Percentiles rank a stretch among this genome's conserved stretches.
phyloP scores from a whole-genome alignment of 2,113 vertebrate species.

The Semnornis frantzii region DNA sequence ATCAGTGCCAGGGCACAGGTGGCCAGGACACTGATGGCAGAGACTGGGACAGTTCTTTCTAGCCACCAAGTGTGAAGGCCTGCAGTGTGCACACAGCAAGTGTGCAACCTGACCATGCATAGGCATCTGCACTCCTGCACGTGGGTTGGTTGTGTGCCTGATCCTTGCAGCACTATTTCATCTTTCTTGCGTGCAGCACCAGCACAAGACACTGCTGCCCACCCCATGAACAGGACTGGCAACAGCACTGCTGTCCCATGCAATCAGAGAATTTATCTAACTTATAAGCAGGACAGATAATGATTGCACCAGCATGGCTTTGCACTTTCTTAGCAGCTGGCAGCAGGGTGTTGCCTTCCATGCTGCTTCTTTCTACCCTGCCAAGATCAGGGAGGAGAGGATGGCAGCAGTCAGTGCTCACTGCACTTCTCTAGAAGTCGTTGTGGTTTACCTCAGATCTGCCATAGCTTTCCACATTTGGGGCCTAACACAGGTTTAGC shows the following conservation, averaged over 20 bases:
- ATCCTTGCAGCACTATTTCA: background rate
- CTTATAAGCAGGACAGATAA: background rate
- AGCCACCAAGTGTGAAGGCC: too few relatives aligned
- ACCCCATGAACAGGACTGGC: rapidly evolving
- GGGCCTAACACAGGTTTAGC: background rate
- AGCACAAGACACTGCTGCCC: background rate
- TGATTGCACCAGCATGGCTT: background rate
- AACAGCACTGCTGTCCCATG: background rate
- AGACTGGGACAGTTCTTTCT: background rate
- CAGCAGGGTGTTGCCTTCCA: background rate
- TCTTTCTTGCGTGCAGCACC: background rate
- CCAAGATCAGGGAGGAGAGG: background rate
- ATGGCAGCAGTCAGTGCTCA: rapidly evolving
- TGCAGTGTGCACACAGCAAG: too few relatives aligned
- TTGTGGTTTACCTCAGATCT: background rate
- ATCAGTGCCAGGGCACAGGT: background rate
- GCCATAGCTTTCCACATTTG: background rate
- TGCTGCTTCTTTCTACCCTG: background rate
- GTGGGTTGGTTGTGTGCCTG: rapidly evolving
- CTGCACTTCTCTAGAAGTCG: background rate
- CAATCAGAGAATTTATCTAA: background rate
- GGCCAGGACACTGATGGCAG: rapidly evolving
- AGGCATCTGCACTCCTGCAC: background rate
- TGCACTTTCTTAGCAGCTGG: background rate
- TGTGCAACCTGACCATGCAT: too few relatives aligned